These are phyloP conservation scores for Eulemur albifrons DNA, from an alignment of 2,797 vertebrate genomes.

Conservation along the genomic window DNA sequence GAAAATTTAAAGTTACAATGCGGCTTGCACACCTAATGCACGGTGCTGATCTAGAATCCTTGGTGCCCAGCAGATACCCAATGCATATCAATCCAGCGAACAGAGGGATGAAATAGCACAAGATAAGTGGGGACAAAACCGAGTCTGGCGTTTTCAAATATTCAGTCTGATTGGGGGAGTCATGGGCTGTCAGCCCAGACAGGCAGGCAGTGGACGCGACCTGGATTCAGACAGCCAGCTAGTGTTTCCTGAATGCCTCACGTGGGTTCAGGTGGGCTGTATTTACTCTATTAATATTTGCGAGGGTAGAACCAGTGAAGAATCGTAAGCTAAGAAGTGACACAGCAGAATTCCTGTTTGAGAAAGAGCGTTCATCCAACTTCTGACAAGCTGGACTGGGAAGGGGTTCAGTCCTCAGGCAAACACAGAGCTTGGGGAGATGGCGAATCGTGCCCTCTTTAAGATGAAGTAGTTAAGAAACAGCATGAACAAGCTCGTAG, in stretches of 20 bases:
- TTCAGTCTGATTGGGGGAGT: neutral
- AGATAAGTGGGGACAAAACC: neutral
- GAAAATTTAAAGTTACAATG: neutral
- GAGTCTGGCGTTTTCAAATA: neutral
- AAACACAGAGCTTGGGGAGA: neutral
- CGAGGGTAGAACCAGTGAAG: neutral
- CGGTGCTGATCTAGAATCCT: neutral
- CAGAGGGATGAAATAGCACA: fast-evolving
- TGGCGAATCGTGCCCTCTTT: neutral
- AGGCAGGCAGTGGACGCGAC: fast-evolving
- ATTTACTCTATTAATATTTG: neutral
- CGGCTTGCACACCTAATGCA: too few relatives aligned
- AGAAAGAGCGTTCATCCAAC: neutral
- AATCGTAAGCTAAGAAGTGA: neutral
- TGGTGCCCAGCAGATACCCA: neutral
- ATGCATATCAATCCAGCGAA: neutral
- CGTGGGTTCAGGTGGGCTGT: neutral
- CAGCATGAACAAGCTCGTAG: neutral
- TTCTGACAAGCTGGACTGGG: too few relatives aligned
- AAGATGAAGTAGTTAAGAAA: neutral
- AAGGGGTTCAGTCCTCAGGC: neutral
- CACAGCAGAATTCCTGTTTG: neutral
- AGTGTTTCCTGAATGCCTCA: fast-evolving
- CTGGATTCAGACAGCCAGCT: fast-evolving
- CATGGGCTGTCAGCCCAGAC: neutral